These are phyloP conservation scores for Eulithis prunata DNA, from an alignment of 2,888 invertebrate species.

Conservation along the genomic window DNA sequence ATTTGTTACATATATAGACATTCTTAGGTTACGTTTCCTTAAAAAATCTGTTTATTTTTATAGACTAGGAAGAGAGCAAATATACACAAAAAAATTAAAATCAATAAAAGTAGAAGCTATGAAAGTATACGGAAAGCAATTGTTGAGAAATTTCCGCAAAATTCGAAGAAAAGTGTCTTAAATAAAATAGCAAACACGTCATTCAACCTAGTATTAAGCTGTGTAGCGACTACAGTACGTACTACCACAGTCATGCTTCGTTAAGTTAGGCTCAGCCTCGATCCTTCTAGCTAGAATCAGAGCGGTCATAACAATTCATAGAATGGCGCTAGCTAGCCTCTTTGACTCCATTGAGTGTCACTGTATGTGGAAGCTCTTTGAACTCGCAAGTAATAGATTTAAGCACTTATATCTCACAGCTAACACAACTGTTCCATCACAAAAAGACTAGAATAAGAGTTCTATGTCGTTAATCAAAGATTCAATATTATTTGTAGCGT, in stretches of 20 bases:
- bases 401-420: neutral
- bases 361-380: conserved; percentile 3
- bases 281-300: neutral
- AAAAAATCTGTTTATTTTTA: no score
- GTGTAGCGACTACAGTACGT: neutral
- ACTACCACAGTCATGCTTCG: conserved; percentile 9
- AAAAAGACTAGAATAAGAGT: neutral
- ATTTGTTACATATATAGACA: no score
- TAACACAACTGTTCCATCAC: neutral
- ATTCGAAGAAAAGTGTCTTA: no score
- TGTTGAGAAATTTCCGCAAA: no score
- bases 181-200: no score
- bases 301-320: conserved; percentile 11
- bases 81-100: no score
- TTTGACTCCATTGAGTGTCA: conserved; percentile 8
- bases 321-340: conserved; percentile 7
- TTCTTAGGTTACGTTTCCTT: no score
- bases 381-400: conserved; percentile 5
- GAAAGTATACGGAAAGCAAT: no score
- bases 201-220: neutral
- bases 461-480: neutral
- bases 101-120: no score
- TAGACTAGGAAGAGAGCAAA: no score
- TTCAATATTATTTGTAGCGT: neutral
- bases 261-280: conserved; percentile 5